phyloP scores from a whole-genome alignment of 2,888 invertebrate genomes.

The Apamea epomidion region DNA sequence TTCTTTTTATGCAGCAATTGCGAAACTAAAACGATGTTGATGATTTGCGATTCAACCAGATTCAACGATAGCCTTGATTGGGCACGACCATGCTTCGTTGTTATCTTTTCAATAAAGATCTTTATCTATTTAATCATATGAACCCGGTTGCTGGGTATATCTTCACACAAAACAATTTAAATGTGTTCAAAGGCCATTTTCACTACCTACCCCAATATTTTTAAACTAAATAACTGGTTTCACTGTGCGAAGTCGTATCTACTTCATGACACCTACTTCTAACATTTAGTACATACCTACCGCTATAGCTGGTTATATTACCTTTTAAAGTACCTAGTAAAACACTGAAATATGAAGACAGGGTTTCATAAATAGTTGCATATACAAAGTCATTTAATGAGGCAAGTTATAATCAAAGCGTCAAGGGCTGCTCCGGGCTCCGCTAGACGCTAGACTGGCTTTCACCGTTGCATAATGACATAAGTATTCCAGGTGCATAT shows the following conservation, averaged over 20 bases:
- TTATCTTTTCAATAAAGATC: conserved; percentile 50
- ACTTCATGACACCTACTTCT: background rate
- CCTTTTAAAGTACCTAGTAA: background rate
- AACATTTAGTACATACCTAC: background rate
- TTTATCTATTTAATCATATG: conserved; percentile 27
- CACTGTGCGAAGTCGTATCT: background rate
- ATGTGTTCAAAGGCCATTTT: conserved; percentile 12
- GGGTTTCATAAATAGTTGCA: conserved; percentile 1
- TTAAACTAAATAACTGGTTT: background rate
- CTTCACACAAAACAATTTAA: background rate
- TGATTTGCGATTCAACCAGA: background rate
- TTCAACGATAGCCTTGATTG: conserved; percentile 33
- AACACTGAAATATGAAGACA: conserved; percentile 6
- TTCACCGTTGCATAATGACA: conserved; percentile 61
- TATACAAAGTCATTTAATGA: conserved; percentile 52
- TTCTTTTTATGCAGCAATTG: conserved; percentile 28
- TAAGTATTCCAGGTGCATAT: conserved; percentile 62
- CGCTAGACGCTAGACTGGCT: conserved; percentile 66
- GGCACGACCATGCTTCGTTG: background rate
- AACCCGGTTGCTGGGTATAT: background rate
- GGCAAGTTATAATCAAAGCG: conserved; percentile 64
- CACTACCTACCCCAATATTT: conserved; percentile 32
- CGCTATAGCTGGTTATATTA: background rate
- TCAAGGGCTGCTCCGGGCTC: conserved; percentile 56
- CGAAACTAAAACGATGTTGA: background rate